Evolutionary conservation across 2,113 vertebrate species (phyloP).

Genomic region (Probosciger aterrimus): DNA sequence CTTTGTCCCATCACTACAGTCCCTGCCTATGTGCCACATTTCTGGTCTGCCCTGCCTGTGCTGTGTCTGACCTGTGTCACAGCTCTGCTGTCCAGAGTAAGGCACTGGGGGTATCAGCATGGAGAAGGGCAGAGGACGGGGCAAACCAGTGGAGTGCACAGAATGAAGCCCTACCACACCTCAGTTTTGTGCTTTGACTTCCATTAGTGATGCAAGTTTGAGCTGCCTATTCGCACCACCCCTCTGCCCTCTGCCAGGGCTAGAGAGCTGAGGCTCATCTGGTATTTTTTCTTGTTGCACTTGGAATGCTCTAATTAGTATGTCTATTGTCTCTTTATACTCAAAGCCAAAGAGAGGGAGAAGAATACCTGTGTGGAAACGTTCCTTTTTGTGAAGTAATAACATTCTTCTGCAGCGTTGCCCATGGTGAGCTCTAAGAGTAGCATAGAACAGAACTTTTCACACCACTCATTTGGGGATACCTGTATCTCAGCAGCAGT

Average conservation of each 20-base stretch:
- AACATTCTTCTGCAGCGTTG: background rate
- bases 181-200: background rate
- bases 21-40: background rate
- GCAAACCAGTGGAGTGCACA: background rate
- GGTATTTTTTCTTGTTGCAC: background rate
- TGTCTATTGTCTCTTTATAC: background rate
- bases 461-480: background rate
- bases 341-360: background rate
- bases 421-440: background rate
- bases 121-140: background rate
- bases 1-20: background rate
- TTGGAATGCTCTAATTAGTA: background rate
- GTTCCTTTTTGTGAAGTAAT: background rate
- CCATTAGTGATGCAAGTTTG: background rate
- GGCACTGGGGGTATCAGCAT: background rate
- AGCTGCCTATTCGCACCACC: background rate
- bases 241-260: background rate
- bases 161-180: background rate
- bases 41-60: background rate
- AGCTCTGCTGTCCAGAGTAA: background rate
- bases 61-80: background rate
- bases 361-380: background rate
- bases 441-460: background rate
- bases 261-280: background rate
- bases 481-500: background rate